Evolutionary conservation across 1,140 invertebrate species (phyloP).

Genomic region (Drepana arcuata): DNA sequence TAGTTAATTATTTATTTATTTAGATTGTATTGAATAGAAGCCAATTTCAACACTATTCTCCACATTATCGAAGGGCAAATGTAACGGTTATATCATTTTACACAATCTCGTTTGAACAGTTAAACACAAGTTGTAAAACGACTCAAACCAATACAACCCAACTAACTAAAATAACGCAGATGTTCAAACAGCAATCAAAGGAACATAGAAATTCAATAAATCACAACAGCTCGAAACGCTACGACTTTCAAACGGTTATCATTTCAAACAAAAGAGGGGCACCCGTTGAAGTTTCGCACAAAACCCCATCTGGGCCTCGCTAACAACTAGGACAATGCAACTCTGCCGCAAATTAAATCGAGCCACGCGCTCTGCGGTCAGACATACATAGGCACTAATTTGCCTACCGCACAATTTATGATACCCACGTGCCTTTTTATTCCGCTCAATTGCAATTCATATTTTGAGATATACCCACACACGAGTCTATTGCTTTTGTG

Average conservation of each 20-base stretch:
- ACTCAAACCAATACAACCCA: too few species aligned
- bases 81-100: too few species aligned
- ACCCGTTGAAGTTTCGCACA: slow-evolving; percentile 22
- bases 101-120: too few species aligned
- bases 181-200: too few species aligned
- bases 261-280: slow-evolving; percentile 27
- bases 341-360: slow-evolving; percentile 38
- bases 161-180: too few species aligned
- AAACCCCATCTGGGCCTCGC: slow-evolving; percentile 22
- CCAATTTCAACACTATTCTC: too few species aligned
- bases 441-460: slow-evolving; percentile 18
- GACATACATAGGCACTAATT: slow-evolving; percentile 34
- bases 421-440: slow-evolving; percentile 23
- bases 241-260: slow-evolving; percentile 18
- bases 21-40: too few species aligned
- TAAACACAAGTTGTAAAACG: too few species aligned
- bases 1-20: too few species aligned
- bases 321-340: slow-evolving; percentile 34
- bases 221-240: slow-evolving; percentile 12
- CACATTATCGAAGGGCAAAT: too few species aligned
- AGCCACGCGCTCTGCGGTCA: slow-evolving; percentile 21
- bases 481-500: too few species aligned
- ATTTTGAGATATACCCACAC: slow-evolving; percentile 19
- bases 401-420: slow-evolving; percentile 30
- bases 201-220: slow-evolving; percentile 24